These are phyloP conservation scores for Dermolepida albohirtum DNA, from an alignment of 2,888 invertebrate genomes.

Conservation along the genomic window DNA sequence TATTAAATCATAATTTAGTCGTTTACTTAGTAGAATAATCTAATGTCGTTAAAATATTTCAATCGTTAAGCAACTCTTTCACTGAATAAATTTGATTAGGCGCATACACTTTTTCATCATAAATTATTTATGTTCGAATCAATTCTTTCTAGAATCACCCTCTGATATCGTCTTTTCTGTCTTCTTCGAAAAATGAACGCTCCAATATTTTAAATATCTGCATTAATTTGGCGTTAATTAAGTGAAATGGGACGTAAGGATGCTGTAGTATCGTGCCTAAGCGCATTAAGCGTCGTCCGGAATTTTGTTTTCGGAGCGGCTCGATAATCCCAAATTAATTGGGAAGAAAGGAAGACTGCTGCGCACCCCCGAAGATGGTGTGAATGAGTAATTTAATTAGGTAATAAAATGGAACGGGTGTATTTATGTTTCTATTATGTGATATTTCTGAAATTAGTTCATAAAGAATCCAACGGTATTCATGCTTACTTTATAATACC, in stretches of 20 bases:
- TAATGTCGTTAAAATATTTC: too few species aligned
- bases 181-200: background rate
- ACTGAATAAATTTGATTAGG: too few species aligned
- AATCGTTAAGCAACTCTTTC: too few species aligned
- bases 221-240: slow-evolving; percentile 26
- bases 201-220: slow-evolving; percentile 24
- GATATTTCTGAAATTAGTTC: too few species aligned
- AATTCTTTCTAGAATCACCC: too few species aligned
- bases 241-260: slow-evolving; percentile 29
- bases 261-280: slow-evolving; percentile 5
- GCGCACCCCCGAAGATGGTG: slow-evolving; percentile 1
- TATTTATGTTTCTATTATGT: slow-evolving; percentile 8
- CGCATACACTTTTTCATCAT: too few species aligned
- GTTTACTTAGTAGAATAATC: too few species aligned
- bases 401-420: slow-evolving; percentile 10
- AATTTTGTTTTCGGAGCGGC: slow-evolving; percentile 25
- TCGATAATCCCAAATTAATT: slow-evolving; percentile 37
- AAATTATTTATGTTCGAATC: too few species aligned
- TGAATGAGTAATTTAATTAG: slow-evolving; percentile 17
- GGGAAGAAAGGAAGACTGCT: background rate
- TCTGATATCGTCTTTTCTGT: too few species aligned
- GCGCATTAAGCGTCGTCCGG: slow-evolving; percentile 4
- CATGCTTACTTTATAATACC: too few species aligned
- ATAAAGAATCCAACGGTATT: too few species aligned
- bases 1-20: too few species aligned